Conservation (phyloP, 2,113 vertebrate species). For the Calypte anna region DNA sequence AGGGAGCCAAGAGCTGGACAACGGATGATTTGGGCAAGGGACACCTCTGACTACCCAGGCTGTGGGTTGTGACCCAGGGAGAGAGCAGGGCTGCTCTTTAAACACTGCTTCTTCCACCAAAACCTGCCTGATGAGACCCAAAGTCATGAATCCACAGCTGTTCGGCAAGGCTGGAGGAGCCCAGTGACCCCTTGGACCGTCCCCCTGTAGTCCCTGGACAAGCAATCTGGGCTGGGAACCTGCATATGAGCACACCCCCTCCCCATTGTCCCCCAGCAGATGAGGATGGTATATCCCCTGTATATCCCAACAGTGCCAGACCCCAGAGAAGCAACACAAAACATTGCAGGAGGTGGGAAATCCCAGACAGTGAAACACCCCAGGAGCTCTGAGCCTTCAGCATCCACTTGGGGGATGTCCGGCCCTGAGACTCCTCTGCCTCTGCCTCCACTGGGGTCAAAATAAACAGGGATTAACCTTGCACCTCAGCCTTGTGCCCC, state of each 20-base stretch:
- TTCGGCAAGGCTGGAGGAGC: background rate
- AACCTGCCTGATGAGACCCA: background rate
- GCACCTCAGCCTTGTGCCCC: background rate
- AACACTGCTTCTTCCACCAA: background rate
- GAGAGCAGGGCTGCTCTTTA: background rate
- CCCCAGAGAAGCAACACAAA: fast-evolving
- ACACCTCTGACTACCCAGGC: background rate
- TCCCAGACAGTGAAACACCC: background rate
- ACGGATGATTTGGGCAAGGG: background rate
- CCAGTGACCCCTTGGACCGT: background rate
- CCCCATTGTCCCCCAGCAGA: background rate
- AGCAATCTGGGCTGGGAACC: fast-evolving
- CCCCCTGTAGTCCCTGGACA: too few relatives aligned
- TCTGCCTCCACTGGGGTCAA: background rate
- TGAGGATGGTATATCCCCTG: fast-evolving
- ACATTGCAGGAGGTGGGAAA: fast-evolving
- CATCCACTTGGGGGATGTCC: too few relatives aligned
- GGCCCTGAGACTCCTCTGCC: fast-evolving
- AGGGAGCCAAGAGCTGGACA: background rate
- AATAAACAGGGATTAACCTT: background rate
- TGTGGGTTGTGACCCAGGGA: background rate
- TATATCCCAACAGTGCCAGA: fast-evolving
- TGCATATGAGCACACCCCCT: background rate
- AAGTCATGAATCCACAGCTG: background rate
- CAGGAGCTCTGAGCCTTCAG: background rate